A percentile compares a stretch with the other conserved stretches of the same genome.
Conservation (phyloP, 2,113 vertebrate genomes). For the Ploceus nigricollis region DNA sequence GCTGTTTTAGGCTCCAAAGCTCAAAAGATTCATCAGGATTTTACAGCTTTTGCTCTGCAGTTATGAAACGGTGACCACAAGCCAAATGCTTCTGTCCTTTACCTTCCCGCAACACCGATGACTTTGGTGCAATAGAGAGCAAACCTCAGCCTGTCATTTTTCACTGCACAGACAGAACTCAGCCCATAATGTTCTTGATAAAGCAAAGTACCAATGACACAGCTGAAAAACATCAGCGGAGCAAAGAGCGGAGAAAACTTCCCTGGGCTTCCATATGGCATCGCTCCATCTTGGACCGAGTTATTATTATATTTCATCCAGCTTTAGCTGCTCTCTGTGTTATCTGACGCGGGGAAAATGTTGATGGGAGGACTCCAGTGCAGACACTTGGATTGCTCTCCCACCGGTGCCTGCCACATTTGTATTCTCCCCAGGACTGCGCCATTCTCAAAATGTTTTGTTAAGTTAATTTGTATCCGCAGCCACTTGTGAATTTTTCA, state of each 20-base stretch:
- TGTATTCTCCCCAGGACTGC: constrained; percentile 29
- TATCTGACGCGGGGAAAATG: constrained; percentile 16
- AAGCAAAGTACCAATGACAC: constrained; percentile 41
- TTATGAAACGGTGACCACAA: background rate
- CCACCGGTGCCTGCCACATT: background rate
- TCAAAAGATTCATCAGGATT: background rate
- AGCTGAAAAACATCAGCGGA: constrained; percentile 54
- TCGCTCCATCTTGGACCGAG: background rate
- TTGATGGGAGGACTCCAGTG: background rate
- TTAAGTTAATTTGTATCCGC: constrained; percentile 59
- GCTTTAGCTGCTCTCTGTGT: background rate
- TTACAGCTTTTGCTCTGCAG: constrained; percentile 25
- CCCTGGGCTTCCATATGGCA: constrained; percentile 59
- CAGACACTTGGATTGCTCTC: background rate
- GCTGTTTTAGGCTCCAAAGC: background rate
- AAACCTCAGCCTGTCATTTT: background rate
- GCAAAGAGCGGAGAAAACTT: constrained; percentile 47
- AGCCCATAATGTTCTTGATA: background rate
- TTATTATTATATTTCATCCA: background rate
- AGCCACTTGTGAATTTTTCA: constrained; percentile 46
- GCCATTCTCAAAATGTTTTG: constrained; percentile 36
- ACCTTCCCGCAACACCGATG: background rate
- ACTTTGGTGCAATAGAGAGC: constrained; percentile 11
- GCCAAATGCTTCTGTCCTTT: constrained; percentile 19
- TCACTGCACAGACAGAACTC: constrained; percentile 7